Evolutionary conservation across 2,113 vertebrate species (phyloP), one percentile per base, ranked within the genome.

Genomic region (Herpetotheres cachinnans): DNA sequence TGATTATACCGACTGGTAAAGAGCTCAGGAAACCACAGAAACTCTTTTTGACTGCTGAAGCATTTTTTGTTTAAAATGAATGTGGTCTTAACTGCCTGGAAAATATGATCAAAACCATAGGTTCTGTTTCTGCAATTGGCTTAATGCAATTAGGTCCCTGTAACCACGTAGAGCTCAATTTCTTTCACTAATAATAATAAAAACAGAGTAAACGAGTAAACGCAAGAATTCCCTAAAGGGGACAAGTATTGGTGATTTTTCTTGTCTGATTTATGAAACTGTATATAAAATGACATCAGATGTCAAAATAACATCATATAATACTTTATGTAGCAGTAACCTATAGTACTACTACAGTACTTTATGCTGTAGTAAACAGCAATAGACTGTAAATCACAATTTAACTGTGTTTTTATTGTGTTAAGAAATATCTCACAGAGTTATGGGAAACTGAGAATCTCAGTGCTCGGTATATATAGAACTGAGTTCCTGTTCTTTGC

Each of bases 21-120:
- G 55, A 92, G 40, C 61, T 93, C 44, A 82, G 84, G 89, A 95
- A 96, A 94, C 93, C 93, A 56, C 91, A 93, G 84, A 90, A 93
- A 44, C 76, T 91, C 74, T 86, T 92, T 84, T 66, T 91, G 59
- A 79, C 42, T 92, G 67, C 66, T 86, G 78, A 80, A 86, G 34
- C 19, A 9, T 71, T 91, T 82, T 71, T 89, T 90, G 29, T 96
- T 95, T 95, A 49, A 88, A 61, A 79, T 86, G 12, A 82, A 70
- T 70, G 69, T 71, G 82, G 59, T 86, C 70, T 95, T 86, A 86
- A 90, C 49, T 91, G 82, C 63, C 65, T 93, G 82, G 81, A 94
- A 96, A 95, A 87, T 86, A 73, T 59, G 38, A 88, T 96, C 63
- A 77, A 91, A 90, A 83, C 83, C 82, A 67, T 67, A 74, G 82